Percentiles rank a stretch among this genome's conserved stretches.
phyloP scores from a whole-genome alignment of 2,113 vertebrate species.

The Ahaetulla prasina region DNA sequence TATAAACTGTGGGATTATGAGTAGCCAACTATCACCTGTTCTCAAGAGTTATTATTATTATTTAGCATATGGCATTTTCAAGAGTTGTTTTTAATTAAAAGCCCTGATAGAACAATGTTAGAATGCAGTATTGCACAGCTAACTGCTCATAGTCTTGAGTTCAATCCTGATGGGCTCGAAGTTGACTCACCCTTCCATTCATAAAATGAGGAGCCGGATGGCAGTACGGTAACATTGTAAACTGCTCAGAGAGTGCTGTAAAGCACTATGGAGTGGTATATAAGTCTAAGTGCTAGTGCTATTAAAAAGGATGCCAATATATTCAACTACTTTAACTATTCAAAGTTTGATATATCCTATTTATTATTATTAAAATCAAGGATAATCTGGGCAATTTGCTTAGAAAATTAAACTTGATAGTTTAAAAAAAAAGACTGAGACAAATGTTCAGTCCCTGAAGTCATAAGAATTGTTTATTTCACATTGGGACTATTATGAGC shows the following conservation, averaged over 20 bases:
- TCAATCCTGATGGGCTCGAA: neutral
- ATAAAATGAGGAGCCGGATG: neutral
- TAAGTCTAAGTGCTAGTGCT: neutral
- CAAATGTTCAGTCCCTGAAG: neutral
- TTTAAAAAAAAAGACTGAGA: neutral
- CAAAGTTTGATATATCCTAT: neutral
- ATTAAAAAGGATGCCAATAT: neutral
- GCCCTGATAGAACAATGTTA: neutral
- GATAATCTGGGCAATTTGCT: neutral
- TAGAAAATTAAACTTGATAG: neutral
- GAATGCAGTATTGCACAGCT: neutral
- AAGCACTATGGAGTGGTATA: neutral
- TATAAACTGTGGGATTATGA: neutral
- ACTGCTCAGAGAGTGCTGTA: neutral
- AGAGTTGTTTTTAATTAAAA: neutral
- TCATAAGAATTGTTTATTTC: neutral
- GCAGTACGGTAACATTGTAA: neutral
- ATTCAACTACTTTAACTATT: neutral
- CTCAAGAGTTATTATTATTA: neutral
- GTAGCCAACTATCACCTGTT: neutral
- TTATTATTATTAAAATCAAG: neutral
- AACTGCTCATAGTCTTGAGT: neutral
- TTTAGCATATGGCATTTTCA: neutral
- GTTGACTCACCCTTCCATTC: neutral
- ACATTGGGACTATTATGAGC: neutral